Evolutionary conservation across 2,888 invertebrate species (phyloP).

Genomic region (Heliconius aoede): DNA sequence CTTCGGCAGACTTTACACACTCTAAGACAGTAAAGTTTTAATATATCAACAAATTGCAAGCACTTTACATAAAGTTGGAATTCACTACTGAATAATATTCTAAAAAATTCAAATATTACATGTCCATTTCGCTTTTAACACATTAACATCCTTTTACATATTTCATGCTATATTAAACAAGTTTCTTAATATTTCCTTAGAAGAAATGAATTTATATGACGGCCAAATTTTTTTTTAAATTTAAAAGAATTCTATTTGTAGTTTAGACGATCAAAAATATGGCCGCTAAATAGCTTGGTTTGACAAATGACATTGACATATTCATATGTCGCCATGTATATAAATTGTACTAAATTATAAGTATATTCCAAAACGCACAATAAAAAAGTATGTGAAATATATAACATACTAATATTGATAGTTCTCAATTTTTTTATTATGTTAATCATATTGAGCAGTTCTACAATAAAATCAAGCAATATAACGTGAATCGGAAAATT

Average conservation of each 20-base stretch:
- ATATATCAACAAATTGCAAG: conserved; percentile 13
- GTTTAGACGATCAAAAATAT: conserved; percentile 13
- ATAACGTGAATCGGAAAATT: too few relatives aligned
- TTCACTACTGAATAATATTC: conserved; percentile 11
- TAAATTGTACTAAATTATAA: background rate
- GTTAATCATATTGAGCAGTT: too few relatives aligned
- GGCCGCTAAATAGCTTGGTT: conserved; percentile 13
- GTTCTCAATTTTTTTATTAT: too few relatives aligned
- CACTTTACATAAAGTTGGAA: conserved; percentile 6
- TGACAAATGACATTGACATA: conserved; percentile 29
- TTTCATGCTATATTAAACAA: background rate
- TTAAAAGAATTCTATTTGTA: conserved; percentile 16
- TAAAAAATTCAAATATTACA: conserved; percentile 10
- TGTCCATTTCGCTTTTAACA: background rate
- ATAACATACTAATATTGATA: too few relatives aligned
- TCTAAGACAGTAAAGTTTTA: background rate
- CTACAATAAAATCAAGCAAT: too few relatives aligned
- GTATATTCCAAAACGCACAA: too few relatives aligned
- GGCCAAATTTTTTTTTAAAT: background rate
- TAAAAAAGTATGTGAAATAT: too few relatives aligned
- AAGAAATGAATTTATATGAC: background rate
- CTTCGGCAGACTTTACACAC: conserved; percentile 18
- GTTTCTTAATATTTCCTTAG: background rate
- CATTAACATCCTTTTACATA: conserved; percentile 12
- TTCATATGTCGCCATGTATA: background rate